phyloP scores from a whole-genome alignment of 2,113 vertebrate genomes.

The Microcebus griseorufus region DNA sequence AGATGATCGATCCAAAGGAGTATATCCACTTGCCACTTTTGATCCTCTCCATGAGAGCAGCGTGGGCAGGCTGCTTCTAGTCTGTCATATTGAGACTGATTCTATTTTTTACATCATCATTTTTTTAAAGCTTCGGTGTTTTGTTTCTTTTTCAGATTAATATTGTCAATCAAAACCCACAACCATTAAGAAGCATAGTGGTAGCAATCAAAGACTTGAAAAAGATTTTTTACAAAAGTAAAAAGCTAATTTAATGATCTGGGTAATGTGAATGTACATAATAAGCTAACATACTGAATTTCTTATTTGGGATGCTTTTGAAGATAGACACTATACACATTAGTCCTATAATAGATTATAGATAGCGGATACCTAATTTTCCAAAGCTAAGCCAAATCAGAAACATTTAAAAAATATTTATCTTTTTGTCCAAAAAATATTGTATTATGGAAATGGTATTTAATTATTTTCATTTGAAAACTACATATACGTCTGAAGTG shows the following conservation, averaged over 20 bases:
- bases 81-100: too few relatives aligned
- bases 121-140: neutral
- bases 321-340: slow-evolving; percentile 31
- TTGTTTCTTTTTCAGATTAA: neutral
- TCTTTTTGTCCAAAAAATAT: neutral
- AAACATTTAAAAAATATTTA: slow-evolving; percentile 51
- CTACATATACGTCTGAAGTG: neutral
- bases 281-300: neutral
- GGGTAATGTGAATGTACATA: slow-evolving; percentile 5
- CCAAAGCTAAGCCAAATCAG: neutral
- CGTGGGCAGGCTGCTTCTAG: too few relatives aligned
- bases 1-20: too few relatives aligned
- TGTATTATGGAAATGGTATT: neutral
- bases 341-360: slow-evolving; percentile 38
- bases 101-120: neutral
- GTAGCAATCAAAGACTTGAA: neutral
- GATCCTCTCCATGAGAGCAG: too few relatives aligned
- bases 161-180: neutral
- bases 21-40: too few relatives aligned
- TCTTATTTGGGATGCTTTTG: slow-evolving; percentile 18
- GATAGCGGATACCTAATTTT: neutral
- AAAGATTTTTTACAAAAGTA: neutral
- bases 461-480: slow-evolving; percentile 45
- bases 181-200: neutral
- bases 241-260: neutral